Conservation (phyloP, 2,888 invertebrate species). For the Nebria brevicollis region DNA sequence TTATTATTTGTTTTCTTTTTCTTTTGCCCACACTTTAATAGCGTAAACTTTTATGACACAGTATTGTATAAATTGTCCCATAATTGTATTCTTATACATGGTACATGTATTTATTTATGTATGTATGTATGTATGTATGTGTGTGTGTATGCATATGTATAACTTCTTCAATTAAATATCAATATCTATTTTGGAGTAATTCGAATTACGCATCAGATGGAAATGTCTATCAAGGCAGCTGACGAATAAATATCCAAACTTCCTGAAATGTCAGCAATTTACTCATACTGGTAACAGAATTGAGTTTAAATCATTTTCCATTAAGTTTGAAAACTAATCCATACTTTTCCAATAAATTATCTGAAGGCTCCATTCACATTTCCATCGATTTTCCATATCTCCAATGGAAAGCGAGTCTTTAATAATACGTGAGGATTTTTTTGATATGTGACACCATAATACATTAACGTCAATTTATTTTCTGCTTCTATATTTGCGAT, state of each 20-base stretch:
- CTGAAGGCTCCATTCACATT: not conserved
- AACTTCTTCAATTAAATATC: too few relatives aligned
- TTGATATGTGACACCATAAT: not conserved
- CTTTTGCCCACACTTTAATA: conserved; percentile 53
- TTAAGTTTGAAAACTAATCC: not conserved
- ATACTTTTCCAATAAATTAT: conserved; percentile 1
- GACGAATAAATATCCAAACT: not conserved
- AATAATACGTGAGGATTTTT: not conserved
- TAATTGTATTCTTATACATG: conserved; percentile 44
- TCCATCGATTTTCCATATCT: not conserved
- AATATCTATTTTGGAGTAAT: too few relatives aligned
- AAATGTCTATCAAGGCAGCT: too few relatives aligned
- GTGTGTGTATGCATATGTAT: too few relatives aligned
- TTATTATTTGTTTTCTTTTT: conserved; percentile 48
- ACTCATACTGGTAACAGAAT: not conserved
- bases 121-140: not conserved
- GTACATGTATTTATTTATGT: conserved; percentile 27
- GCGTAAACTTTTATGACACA: conserved; percentile 47
- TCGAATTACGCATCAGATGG: too few relatives aligned
- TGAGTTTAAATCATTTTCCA: not conserved
- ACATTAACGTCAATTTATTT: not conserved
- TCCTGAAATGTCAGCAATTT: not conserved
- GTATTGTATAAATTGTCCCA: conserved; percentile 47
- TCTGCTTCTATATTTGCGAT: not conserved
- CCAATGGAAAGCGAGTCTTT: not conserved